These are phyloP conservation scores for Poecilia wingei DNA, from an alignment of 2,797 vertebrate species.

Conservation along the genomic window DNA sequence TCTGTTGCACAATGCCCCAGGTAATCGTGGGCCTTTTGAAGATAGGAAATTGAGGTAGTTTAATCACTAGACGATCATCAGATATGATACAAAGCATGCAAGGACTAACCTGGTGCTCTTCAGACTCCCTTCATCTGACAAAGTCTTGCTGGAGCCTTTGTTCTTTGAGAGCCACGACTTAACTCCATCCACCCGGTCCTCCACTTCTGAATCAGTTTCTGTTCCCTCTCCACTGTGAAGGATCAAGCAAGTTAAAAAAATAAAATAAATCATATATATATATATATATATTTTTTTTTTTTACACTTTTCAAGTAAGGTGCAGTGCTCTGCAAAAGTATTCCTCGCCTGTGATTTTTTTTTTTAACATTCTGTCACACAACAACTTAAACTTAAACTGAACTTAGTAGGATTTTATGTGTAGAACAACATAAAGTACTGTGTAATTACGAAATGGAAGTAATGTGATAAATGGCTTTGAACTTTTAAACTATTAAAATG, in stretches of 20 bases:
- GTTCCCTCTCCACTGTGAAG: conserved; percentile 89
- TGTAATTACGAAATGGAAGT: not conserved
- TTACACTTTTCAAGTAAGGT: conserved; percentile 1
- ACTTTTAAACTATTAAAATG: conserved; percentile 1
- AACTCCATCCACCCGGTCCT: conserved; percentile 94
- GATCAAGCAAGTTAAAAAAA: conserved; percentile 20
- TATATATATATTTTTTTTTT: conserved; percentile 16
- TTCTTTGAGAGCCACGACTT: conserved; percentile 98
- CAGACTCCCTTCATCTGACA: conserved; percentile 89
- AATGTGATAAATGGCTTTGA: not conserved
- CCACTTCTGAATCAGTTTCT: conserved; percentile 93
- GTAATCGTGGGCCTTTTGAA: conserved; percentile 55
- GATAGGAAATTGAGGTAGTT: conserved; percentile 35
- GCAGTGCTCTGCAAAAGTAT: not conserved
- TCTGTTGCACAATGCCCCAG: conserved; percentile 63
- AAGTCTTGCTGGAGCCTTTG: conserved; percentile 90
- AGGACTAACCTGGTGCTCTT: conserved; percentile 91
- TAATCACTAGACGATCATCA: conserved; percentile 50
- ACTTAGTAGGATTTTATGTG: not conserved
- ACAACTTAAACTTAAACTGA: not conserved
- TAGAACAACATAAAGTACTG: not conserved
- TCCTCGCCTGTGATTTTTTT: not conserved
- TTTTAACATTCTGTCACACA: not conserved
- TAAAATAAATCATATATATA: not conserved
- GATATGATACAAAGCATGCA: conserved; percentile 45